Base-by-base conservation (phyloP, 2,888 invertebrate species). In the Chloromyia formosa region DNA sequence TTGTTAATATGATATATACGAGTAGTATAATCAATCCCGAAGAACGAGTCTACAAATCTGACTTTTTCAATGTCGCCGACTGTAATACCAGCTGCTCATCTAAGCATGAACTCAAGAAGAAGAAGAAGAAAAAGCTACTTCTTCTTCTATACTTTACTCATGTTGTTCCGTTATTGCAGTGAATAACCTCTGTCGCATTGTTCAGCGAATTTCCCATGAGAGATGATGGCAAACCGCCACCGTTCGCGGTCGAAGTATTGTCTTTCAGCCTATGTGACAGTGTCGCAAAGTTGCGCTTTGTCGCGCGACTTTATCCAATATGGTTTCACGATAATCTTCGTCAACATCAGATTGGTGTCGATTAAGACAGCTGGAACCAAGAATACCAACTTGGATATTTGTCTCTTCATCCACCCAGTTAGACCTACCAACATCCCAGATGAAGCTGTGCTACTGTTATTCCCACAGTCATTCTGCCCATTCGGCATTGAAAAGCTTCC, bases 161-260 rank as follows among this genome's bases (percentile, higher is more conserved):
- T 49, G 66, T 18, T 49, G 49, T 66, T 16, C 66, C 66, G 66
- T 66, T 66, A 66, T 49, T 66, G 45, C 66, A 45, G 66, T 66
- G 49, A 66, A 49, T 66, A 66, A 66, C 66, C 66, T 66, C 49
- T 66, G 49, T 66, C 49, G 35, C 62, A 62, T 49, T 66, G 45
- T 45, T 66, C 20, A 49, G 45, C 66, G 12, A 66, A 49, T 45
- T 66, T 66, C 66, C 66, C 66, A 66, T 66, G 66, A 66, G 27
- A 35, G 27, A 45, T 66, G 27, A 66, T 45, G 66, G 45, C 22
- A 18, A 42, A 10, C 56, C 22, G 16, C 56, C 20, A 18, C 56
- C 14, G 16, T 20, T n/a, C 20, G 22, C 49, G 66, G 45, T 49
- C 22, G 45, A 12, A 66, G 23, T 49, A 66, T 66, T 49, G 45